Evolutionary conservation across 2,797 vertebrate genomes (phyloP).

Genomic region (Pteropus rufus): DNA sequence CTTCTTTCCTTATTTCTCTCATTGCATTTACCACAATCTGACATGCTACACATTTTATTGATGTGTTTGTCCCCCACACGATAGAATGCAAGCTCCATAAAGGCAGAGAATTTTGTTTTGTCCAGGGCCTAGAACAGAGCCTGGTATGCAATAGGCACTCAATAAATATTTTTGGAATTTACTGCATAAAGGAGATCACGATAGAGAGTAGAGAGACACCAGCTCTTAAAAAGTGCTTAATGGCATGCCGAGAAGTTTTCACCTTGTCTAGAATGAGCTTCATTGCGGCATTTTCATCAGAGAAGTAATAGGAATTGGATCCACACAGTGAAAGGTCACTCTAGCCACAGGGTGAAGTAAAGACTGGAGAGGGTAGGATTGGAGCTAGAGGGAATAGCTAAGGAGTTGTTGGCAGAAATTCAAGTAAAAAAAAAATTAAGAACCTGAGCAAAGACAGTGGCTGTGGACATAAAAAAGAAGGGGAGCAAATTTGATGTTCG

Average conservation of each 20-base stretch:
- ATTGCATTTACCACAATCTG: neutral
- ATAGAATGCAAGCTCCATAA: neutral
- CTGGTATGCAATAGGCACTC: neutral
- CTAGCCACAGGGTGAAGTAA: neutral
- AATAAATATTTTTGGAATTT: neutral
- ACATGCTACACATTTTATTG: neutral
- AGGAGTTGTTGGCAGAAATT: neutral
- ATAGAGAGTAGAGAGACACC: neutral
- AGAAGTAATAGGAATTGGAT: neutral
- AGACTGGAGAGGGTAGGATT: neutral
- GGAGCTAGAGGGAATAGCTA: neutral
- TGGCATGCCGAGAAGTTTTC: neutral
- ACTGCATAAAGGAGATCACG: neutral
- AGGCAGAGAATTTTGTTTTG: neutral
- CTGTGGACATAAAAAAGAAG: neutral
- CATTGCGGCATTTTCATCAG: neutral
- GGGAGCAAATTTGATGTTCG: neutral
- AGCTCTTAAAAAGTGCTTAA: neutral
- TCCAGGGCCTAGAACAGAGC: neutral
- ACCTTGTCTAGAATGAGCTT: neutral
- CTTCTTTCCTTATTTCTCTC: neutral
- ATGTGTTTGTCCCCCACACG: neutral
- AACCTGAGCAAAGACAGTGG: neutral
- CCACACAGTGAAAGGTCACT: neutral
- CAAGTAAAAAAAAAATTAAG: conserved; percentile 15